phyloP scores from a whole-genome alignment of 2,888 invertebrate genomes.

The Calliopum simillimum region DNA sequence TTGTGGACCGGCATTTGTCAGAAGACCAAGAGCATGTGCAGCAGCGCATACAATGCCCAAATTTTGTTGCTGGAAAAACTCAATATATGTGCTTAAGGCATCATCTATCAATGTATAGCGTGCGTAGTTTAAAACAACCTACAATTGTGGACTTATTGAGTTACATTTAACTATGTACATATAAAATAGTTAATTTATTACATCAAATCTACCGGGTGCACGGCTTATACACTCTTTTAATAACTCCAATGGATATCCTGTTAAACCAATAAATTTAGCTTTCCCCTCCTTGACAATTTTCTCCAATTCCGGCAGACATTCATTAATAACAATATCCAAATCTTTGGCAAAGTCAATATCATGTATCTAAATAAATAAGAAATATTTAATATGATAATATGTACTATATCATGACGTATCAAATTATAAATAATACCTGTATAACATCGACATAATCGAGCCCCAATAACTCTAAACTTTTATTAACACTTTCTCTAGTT shows the following conservation, averaged over 20 bases:
- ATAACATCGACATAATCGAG: slow-evolving; percentile 89
- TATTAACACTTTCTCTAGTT: slow-evolving; percentile 80
- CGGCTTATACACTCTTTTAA: slow-evolving; percentile 80
- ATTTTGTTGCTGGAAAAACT: slow-evolving; percentile 69
- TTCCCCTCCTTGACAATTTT: slow-evolving; percentile 79
- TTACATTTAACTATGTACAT: no score
- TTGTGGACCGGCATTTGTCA: slow-evolving; percentile 80
- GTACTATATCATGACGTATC: no score
- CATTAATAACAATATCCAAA: slow-evolving; percentile 80
- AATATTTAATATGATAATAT: no score
- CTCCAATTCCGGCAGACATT: slow-evolving; percentile 86
- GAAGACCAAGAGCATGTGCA: slow-evolving; percentile 83
- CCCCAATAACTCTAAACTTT: slow-evolving; percentile 78
- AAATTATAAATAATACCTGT: slow-evolving; percentile 74
- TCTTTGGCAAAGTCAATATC: slow-evolving; percentile 89
- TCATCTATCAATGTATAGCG: slow-evolving; percentile 85
- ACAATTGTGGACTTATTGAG: not conserved
- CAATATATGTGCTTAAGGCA: slow-evolving; percentile 80
- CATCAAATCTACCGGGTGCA: slow-evolving; percentile 68
- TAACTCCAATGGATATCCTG: slow-evolving; percentile 84
- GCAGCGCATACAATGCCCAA: slow-evolving; percentile 88
- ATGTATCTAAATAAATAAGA: slow-evolving; percentile 76
- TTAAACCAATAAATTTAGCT: slow-evolving; percentile 85
- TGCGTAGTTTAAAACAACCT: slow-evolving; percentile 73
- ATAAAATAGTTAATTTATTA: slow-evolving; percentile 44